Evolutionary conservation across 2,797 vertebrate species (phyloP), one percentile per base, ranked within the genome.

Genomic region (Lagodon rhomboides): DNA sequence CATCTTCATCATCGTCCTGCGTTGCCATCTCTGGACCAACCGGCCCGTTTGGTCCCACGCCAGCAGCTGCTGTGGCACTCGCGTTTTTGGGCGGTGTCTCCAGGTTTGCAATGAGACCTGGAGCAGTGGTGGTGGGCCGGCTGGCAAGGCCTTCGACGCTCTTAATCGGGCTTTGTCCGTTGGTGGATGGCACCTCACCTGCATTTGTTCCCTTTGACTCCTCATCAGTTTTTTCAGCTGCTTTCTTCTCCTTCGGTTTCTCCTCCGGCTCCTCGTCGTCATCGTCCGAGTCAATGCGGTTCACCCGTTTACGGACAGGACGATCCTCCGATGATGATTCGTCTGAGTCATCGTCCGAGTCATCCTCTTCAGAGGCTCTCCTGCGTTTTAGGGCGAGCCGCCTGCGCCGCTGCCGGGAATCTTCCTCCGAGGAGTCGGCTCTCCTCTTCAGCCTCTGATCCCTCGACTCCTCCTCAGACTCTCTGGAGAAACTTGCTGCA

Each of bases 1-100:
- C 98, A 1, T 99, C 98, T 89, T 99, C 98, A 0, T 99, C 98
- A 56, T 99, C 98, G 38, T 99, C 98, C 0, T 96, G 96, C 16
- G 95, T 95, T 20, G 94, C 93, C 3, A 90, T 89, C 85, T 99
- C 97, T 93, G 95, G 96, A 69, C 94, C 88, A 0, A 86, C 94
- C 5, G 96, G 95, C 67, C 98, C 97, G 0, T 98, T 99, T 43
- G 97, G 94, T 0, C 97, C 96, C 18, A 95, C 89, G 88, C 92
- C 92, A 23, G 93, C 91, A 0, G 93, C 77, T 4, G 91, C 80
- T 11, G 90, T 75, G 56, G 92, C 86, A 51, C 94, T 94, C 88
- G 85, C 85, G 93, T 95, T 97, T 94, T 99, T 96, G 74, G 93
- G 75, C 3, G 82, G 16, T 8, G 38, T 38, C 18, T 93, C 94